Percentiles rank a stretch among this genome's conserved stretches.
These are phyloP conservation scores for Gymnoscopelus microlampas DNA, from an alignment of 2,797 vertebrate species.

Conservation along the genomic window DNA sequence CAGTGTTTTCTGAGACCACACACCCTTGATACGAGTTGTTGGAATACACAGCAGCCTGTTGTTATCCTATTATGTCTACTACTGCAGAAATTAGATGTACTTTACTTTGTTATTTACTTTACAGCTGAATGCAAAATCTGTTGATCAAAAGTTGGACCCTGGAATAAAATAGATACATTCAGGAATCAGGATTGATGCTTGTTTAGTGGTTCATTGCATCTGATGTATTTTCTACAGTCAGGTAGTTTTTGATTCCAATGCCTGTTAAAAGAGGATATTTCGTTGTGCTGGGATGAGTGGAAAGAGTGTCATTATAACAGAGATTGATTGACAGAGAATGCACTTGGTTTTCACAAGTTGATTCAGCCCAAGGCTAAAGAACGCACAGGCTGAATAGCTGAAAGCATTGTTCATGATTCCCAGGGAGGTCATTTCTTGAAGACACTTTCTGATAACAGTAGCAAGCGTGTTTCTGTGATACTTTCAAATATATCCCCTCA, in stretches of 20 bases:
- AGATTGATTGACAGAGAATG: conserved; percentile 62
- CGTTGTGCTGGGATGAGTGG: conserved; percentile 47
- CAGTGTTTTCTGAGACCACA: conserved; percentile 38
- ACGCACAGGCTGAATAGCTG: conserved; percentile 50
- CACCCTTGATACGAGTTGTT: conserved; percentile 54
- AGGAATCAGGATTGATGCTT: background rate
- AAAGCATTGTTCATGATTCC: conserved; percentile 45
- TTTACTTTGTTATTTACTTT: background rate
- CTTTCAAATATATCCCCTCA: conserved; percentile 47
- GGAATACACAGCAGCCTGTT: conserved; percentile 30
- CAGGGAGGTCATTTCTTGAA: conserved; percentile 28
- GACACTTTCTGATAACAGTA: conserved; percentile 17
- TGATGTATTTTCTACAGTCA: conserved; percentile 33
- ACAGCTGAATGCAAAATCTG: too few relatives aligned
- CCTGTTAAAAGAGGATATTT: conserved; percentile 63
- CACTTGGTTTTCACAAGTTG: conserved; percentile 29
- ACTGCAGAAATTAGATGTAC: conserved; percentile 5
- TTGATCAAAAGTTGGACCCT: background rate
- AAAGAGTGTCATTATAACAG: conserved; percentile 62
- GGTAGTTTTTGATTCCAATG: conserved; percentile 54
- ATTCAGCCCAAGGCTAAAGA: conserved; percentile 58
- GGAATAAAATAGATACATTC: background rate
- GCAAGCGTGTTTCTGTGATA: conserved; percentile 33
- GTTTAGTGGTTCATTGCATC: background rate
- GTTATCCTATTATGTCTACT: conserved; percentile 5